phyloP scores from a whole-genome alignment of 2,888 invertebrate genomes.

The Dione vanillae region DNA sequence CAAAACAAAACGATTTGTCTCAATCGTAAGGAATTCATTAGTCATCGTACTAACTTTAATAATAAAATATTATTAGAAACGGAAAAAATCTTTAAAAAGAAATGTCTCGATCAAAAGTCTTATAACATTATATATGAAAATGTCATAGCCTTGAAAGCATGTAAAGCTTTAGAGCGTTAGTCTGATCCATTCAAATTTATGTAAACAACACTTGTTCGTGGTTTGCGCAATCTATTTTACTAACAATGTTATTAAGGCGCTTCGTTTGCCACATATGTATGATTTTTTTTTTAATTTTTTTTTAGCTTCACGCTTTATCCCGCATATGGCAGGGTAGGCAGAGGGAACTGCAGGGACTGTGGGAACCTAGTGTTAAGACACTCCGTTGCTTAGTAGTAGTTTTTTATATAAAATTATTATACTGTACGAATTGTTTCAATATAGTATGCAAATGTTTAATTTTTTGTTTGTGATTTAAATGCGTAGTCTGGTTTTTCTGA shows the following conservation, averaged over 20 bases:
- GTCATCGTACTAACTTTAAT: neutral
- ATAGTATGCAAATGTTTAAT: too few species aligned
- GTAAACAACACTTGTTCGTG: slow-evolving; percentile 40
- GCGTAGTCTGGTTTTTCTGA: too few species aligned
- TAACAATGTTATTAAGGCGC: slow-evolving; percentile 29
- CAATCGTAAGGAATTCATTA: slow-evolving; percentile 1
- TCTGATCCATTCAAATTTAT: slow-evolving; percentile 42
- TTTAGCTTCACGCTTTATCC: too few species aligned
- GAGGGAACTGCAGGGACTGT: too few species aligned
- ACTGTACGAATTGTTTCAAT: neutral
- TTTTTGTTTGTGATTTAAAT: too few species aligned
- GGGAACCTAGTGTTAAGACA: too few species aligned
- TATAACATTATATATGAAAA: slow-evolving; percentile 10
- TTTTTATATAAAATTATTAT: too few species aligned
- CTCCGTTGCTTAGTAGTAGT: too few species aligned
- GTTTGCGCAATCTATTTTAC: slow-evolving; percentile 29
- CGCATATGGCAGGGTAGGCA: too few species aligned
- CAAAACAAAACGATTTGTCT: neutral
- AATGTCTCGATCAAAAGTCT: neutral
- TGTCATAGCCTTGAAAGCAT: slow-evolving; percentile 27
- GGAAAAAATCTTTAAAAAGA: neutral
- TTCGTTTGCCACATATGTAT: neutral
- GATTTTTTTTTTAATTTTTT: neutral
- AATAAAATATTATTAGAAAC: neutral
- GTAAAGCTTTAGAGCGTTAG: slow-evolving; percentile 30